phyloP scores from a whole-genome alignment of 2,888 invertebrate species.

The Eupithecia centaureata region DNA sequence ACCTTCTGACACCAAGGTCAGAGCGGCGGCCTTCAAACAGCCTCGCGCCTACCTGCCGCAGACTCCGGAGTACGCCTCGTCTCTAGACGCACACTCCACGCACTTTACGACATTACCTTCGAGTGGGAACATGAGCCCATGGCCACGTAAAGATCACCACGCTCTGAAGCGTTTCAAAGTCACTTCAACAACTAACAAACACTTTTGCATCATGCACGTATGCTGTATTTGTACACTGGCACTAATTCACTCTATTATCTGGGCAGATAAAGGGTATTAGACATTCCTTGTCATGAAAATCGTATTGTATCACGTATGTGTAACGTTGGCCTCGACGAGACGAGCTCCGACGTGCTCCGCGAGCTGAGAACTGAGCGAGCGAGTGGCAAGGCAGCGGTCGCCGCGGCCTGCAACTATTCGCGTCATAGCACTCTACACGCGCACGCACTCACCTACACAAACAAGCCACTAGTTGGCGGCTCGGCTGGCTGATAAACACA shows the following conservation, averaged over 20 bases:
- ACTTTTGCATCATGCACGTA: constrained; percentile 51
- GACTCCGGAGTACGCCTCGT: constrained; percentile 65
- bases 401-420: constrained; percentile 75
- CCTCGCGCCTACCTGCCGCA: constrained; percentile 70
- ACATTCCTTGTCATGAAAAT: constrained; percentile 56
- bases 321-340: constrained; percentile 69
- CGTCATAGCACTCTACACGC: constrained; percentile 76
- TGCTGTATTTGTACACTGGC: constrained; percentile 48
- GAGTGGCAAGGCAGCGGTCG: constrained; percentile 53
- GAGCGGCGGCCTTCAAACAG: constrained; percentile 81
- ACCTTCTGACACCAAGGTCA: constrained; percentile 82
- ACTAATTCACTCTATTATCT: constrained; percentile 78
- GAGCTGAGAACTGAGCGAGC: constrained; percentile 70
- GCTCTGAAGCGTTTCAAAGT: constrained; percentile 65
- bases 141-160: constrained; percentile 74
- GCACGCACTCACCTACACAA: constrained; percentile 78
- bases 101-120: constrained; percentile 76
- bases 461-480: constrained; percentile 60
- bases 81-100: constrained; percentile 60
- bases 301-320: constrained; percentile 45
- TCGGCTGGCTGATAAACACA: constrained; percentile 62
- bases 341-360: constrained; percentile 75
- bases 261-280: constrained; percentile 72
- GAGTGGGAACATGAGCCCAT: constrained; percentile 74
- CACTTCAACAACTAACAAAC: constrained; percentile 63